These are phyloP conservation scores for Coracias cyanogaster DNA, from an alignment of 2,797 vertebrate species.

Conservation along the genomic window DNA sequence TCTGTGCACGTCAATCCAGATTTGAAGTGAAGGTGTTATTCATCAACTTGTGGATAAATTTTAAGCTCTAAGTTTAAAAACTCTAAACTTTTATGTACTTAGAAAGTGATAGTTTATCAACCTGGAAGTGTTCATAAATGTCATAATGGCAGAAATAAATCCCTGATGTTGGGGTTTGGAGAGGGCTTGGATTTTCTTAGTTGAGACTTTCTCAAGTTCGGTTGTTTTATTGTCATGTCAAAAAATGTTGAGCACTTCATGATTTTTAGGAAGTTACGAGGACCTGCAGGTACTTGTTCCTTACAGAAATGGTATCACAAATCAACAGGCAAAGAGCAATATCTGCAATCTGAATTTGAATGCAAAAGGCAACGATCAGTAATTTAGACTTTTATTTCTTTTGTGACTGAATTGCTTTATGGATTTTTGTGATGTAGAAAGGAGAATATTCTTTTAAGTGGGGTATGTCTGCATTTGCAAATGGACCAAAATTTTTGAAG, in stretches of 20 bases:
- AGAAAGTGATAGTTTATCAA: not conserved
- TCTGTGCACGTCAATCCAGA: not conserved
- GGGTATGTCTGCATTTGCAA: not conserved
- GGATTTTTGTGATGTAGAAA: not conserved
- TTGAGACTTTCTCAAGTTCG: not conserved
- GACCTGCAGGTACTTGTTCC: not conserved
- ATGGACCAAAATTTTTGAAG: not conserved
- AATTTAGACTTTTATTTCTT: not conserved
- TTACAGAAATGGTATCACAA: not conserved
- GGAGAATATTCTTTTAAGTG: not conserved
- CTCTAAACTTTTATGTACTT: not conserved
- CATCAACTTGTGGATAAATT: not conserved
- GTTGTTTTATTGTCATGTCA: not conserved
- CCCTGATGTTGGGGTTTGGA: not conserved
- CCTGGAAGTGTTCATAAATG: not conserved
- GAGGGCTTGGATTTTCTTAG: not conserved
- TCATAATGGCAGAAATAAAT: not conserved
- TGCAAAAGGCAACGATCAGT: not conserved
- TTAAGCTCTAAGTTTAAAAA: not conserved
- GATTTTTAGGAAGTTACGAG: not conserved
- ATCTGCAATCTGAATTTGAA: not conserved
- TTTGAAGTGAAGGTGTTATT: not conserved
- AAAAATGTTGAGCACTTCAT: not conserved
- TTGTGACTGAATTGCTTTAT: not conserved
- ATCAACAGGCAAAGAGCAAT: not conserved